Conservation (phyloP, 2,888 invertebrate genomes). For the Drosophila greeni region DNA sequence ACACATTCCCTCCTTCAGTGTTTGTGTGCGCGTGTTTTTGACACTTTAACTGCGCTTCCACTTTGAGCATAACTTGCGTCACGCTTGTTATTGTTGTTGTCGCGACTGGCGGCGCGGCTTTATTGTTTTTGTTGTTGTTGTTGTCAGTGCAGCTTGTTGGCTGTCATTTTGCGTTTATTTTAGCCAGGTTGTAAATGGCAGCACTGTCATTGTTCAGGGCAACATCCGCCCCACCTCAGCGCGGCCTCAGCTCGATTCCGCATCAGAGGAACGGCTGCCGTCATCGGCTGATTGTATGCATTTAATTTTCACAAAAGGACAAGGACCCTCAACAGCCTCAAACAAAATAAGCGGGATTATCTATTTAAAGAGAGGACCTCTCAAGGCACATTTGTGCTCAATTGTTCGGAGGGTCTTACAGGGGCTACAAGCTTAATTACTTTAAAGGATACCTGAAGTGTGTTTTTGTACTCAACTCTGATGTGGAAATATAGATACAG, state of each 20-base stretch:
- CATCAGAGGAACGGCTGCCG: slow-evolving; percentile 1
- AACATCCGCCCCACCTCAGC: slow-evolving; percentile 4
- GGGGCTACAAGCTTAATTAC: no score
- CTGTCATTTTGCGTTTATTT: slow-evolving; percentile 60
- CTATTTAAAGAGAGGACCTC: neutral
- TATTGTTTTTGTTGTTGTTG: slow-evolving; percentile 26
- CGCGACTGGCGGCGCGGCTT: slow-evolving; percentile 29
- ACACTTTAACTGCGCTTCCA: slow-evolving; percentile 64
- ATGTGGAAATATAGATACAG: neutral
- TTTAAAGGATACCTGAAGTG: neutral
- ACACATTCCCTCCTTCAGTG: slow-evolving; percentile 4
- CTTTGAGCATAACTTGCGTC: slow-evolving; percentile 48
- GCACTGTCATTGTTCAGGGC: slow-evolving; percentile 51
- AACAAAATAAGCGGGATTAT: slow-evolving; percentile 2
- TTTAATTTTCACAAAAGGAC: slow-evolving; percentile 36
- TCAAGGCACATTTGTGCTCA: neutral
- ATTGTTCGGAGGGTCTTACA: neutral
- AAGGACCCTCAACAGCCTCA: neutral
- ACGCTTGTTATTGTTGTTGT: slow-evolving; percentile 38
- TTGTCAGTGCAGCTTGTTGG: slow-evolving; percentile 48
- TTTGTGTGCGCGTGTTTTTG: slow-evolving; percentile 55
- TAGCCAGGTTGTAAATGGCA: slow-evolving; percentile 54
- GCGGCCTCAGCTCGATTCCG: neutral
- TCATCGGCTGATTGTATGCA: slow-evolving; percentile 35
- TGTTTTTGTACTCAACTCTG: neutral